Percentiles rank a stretch among this genome's conserved stretches.
Evolutionary conservation across 2,113 vertebrate genomes (phyloP).

Genomic region (Corythaixoides concolor): DNA sequence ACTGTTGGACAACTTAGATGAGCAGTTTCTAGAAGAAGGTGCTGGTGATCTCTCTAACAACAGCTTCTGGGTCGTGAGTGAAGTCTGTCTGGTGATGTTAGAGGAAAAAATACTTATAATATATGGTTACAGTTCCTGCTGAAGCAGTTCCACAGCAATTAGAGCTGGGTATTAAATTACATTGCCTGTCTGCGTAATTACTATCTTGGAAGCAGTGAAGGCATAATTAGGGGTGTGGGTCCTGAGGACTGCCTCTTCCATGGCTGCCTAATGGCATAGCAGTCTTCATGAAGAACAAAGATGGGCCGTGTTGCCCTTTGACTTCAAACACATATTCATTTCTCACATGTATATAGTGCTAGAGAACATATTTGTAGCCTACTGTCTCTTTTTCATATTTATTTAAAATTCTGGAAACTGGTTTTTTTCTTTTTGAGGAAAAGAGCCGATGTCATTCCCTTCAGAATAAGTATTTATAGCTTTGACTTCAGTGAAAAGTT

Average conservation of each 20-base stretch:
- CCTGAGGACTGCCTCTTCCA: not conserved
- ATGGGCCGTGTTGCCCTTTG: not conserved
- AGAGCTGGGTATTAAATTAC: slow-evolving; percentile 44
- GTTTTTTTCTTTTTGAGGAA: not conserved
- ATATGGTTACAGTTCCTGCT: slow-evolving; percentile 44
- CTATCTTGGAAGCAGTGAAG: slow-evolving; percentile 39
- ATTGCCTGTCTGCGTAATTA: slow-evolving; percentile 52
- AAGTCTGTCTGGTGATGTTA: not conserved
- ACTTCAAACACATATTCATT: accelerated
- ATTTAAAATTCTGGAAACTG: not conserved
- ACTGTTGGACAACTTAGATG: not conserved
- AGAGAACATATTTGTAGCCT: not conserved
- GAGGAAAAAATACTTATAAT: not conserved
- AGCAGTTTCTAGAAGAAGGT: not conserved
- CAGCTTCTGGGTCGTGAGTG: accelerated
- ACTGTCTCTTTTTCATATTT: not conserved
- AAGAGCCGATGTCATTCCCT: not conserved
- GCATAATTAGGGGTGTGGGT: slow-evolving; percentile 47
- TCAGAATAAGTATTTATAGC: not conserved
- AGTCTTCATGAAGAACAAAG: not conserved
- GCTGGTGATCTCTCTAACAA: not conserved
- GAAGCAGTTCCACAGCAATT: slow-evolving; percentile 47
- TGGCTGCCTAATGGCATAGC: not conserved
- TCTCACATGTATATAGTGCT: not conserved
- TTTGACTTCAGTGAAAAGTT: not conserved